These are phyloP conservation scores for Isoperla grammatica DNA, from an alignment of 2,888 invertebrate species.

Conservation along the genomic window DNA sequence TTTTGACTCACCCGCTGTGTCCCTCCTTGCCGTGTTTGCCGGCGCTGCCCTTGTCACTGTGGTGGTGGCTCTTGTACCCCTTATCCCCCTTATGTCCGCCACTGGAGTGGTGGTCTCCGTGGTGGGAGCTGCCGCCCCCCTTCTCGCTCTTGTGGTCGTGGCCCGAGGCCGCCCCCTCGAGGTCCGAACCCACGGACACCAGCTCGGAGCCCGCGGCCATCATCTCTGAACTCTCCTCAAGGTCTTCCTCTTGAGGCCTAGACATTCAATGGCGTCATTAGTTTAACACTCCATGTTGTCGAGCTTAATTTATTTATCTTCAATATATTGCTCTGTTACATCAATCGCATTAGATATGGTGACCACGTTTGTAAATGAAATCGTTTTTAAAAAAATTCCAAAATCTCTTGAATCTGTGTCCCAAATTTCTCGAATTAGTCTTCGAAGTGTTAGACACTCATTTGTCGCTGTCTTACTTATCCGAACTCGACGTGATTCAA, in stretches of 20 bases:
- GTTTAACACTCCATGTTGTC: too few species aligned
- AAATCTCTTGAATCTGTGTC: too few species aligned
- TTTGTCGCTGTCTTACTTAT: too few species aligned
- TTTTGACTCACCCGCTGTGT: constrained; percentile 52
- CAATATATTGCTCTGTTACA: too few species aligned
- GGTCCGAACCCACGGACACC: constrained; percentile 19
- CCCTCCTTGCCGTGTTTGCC: constrained; percentile 72
- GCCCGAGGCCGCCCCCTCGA: constrained; percentile 23
- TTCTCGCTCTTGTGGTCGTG: constrained; percentile 48
- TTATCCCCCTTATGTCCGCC: constrained; percentile 74
- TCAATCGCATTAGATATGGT: too few species aligned
- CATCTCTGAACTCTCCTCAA: constrained; percentile 4
- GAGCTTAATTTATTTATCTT: too few species aligned
- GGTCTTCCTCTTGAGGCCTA: not conserved
- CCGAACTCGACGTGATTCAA: too few species aligned
- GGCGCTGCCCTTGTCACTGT: constrained; percentile 73
- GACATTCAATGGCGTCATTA: too few species aligned
- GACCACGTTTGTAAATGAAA: too few species aligned
- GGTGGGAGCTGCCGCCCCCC: constrained; percentile 65
- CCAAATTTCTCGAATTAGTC: too few species aligned
- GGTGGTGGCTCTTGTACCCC: constrained; percentile 68
- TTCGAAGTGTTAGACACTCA: too few species aligned
- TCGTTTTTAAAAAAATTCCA: too few species aligned
- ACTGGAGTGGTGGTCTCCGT: constrained; percentile 60
- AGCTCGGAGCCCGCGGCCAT: constrained; percentile 17